These are phyloP conservation scores for Melanerpes aurifrons DNA, from an alignment of 2,113 vertebrate genomes.

Conservation along the genomic window DNA sequence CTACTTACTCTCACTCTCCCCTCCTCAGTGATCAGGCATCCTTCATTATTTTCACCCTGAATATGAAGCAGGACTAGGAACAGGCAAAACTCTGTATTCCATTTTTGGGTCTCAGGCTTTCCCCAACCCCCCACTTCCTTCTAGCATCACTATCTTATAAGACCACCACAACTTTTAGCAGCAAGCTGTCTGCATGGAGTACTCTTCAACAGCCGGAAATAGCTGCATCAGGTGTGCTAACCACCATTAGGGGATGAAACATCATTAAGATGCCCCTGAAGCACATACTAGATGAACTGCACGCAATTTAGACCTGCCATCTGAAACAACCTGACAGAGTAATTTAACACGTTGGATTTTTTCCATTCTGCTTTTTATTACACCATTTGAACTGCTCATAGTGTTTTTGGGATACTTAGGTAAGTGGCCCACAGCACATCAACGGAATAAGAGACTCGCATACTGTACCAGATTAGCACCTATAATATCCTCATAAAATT, in stretches of 20 bases:
- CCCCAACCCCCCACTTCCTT: neutral
- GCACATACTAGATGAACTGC: neutral
- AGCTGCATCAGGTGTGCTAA: neutral
- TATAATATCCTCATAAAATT: neutral
- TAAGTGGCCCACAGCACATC: neutral
- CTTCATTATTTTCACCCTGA: neutral
- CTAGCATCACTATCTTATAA: neutral
- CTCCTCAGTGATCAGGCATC: neutral
- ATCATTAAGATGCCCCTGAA: neutral
- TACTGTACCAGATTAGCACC: neutral
- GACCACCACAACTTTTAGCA: neutral
- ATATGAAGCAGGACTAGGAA: neutral
- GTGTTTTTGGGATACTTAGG: neutral
- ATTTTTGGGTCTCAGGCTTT: fast-evolving
- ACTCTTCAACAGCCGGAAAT: neutral
- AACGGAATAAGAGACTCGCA: neutral
- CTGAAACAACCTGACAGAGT: neutral
- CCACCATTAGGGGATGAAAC: neutral
- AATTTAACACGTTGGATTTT: neutral
- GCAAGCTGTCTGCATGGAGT: neutral
- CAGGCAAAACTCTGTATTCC: neutral
- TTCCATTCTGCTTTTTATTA: neutral
- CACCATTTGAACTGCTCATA: neutral
- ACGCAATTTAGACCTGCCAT: neutral
- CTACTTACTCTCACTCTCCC: neutral